Conservation (phyloP, 2,113 vertebrate genomes). For the Malurus cyaneus region DNA sequence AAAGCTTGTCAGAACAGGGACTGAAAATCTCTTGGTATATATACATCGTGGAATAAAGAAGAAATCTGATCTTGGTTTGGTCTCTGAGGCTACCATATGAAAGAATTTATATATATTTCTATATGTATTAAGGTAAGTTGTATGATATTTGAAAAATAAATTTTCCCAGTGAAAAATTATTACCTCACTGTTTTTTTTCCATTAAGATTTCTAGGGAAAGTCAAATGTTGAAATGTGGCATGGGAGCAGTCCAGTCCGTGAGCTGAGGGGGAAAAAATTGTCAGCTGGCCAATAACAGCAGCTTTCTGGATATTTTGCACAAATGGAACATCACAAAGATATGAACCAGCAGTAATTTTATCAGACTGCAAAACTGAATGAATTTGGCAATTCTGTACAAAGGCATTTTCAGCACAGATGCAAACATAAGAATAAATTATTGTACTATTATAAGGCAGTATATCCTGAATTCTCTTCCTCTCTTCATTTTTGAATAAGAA, state of each 20-base stretch:
- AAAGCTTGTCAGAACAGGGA: conserved; percentile 60
- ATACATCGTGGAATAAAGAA: conserved; percentile 27
- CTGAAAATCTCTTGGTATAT: conserved; percentile 58
- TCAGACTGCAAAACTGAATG: background rate
- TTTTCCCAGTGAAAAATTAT: background rate
- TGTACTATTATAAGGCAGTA: background rate
- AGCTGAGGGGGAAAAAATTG: background rate
- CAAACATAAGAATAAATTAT: background rate
- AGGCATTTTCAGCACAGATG: background rate
- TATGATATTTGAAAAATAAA: background rate
- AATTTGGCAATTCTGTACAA: background rate
- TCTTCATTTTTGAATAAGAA: background rate
- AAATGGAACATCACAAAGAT: background rate
- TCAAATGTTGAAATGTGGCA: background rate
- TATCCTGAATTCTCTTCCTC: background rate
- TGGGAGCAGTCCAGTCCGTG: background rate
- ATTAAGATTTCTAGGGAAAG: background rate
- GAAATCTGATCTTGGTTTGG: conserved; percentile 35
- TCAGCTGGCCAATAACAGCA: background rate
- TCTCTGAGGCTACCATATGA: background rate
- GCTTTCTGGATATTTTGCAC: background rate
- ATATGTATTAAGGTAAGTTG: background rate
- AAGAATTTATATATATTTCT: background rate
- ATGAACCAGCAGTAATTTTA: conserved; percentile 8
- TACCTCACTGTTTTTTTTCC: background rate